These are phyloP conservation scores for Pelecanus crispus DNA, from an alignment of 2,113 vertebrate species.

Conservation along the genomic window DNA sequence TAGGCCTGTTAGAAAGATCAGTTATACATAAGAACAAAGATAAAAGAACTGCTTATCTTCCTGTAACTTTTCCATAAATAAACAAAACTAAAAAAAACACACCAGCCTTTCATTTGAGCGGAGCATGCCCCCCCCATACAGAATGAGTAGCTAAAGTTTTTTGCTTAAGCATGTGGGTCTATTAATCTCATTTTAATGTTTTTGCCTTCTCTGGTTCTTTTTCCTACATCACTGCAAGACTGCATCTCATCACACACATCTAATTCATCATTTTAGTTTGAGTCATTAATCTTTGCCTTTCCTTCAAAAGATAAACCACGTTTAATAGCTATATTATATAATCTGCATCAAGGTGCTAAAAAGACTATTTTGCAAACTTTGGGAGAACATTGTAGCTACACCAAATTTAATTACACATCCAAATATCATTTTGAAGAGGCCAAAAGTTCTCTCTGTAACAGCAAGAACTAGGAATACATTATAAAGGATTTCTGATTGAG, in stretches of 20 bases:
- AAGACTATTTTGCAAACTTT: not conserved
- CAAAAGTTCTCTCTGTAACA: not conserved
- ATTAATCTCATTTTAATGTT: constrained; percentile 35
- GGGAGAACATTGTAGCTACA: not conserved
- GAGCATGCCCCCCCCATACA: not conserved
- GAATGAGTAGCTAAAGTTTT: not conserved
- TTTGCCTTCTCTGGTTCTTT: not conserved
- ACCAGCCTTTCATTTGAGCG: not conserved
- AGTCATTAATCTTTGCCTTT: constrained; percentile 47
- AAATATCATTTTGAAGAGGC: not conserved
- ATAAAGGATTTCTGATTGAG: not conserved
- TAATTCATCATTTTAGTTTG: constrained; percentile 23
- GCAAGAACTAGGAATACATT: not conserved
- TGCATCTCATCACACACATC: not conserved
- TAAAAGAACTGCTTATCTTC: not conserved
- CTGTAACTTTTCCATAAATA: not conserved
- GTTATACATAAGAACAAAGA: not conserved
- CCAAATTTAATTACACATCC: not conserved
- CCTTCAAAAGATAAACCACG: constrained; percentile 22
- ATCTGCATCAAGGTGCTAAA: not conserved
- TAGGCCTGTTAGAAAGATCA: not conserved
- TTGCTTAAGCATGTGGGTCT: not conserved
- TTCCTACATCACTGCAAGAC: not conserved
- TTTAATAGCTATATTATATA: constrained; percentile 11
- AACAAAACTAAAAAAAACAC: not conserved